Base-by-base conservation (phyloP, 1,140 invertebrate species). In the Hyles vespertilio region DNA sequence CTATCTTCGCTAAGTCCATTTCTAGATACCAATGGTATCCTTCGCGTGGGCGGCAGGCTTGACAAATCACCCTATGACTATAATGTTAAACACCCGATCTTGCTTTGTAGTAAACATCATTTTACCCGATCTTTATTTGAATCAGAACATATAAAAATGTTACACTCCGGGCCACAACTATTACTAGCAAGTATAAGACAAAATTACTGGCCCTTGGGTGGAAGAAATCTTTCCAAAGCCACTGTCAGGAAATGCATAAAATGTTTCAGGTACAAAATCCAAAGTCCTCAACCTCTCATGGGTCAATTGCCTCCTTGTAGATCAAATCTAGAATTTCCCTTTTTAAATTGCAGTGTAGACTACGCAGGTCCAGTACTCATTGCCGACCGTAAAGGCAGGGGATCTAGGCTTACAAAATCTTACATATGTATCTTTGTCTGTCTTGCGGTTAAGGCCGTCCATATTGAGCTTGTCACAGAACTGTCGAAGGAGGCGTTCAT, bases 21-120 rank as follows among this genome's bases (percentile, higher is more conserved):
- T 44, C 10, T 72, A 11, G 60, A 70, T 22, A 3, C 52, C 44
- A 47, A 66, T 8, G 33, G 49, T 46, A 47, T 69, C n/a, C 61
- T 72, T 44, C 53, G 62, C 4, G 65, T 72, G 0, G 67, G 67
- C 7, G 70, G n/a, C n/a, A 62, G 70, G 32, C 64, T 72, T 34
- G 45, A 59, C 45, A 65, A 69, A 52, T 62, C 67, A 0, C 36
- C 43, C 10, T 72, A 69, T 44, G 11, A 32, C 9, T 72, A 51
- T 50, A 46, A 69, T 52, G 22, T 54, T 4, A 69, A 67, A 32
- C 67, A 69, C 32, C 62, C 67, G 4, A 58, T 70, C n/a, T 32
- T 70, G 6, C 33, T 70, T 8, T 61, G 55, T 46, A 50, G 51
- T 45, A 58, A 51, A 51, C 56, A 58, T 51, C 34, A 44, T 43